These are phyloP conservation scores for Hirtodrosophila trivittata DNA, from an alignment of 2,888 invertebrate species.

Conservation along the genomic window DNA sequence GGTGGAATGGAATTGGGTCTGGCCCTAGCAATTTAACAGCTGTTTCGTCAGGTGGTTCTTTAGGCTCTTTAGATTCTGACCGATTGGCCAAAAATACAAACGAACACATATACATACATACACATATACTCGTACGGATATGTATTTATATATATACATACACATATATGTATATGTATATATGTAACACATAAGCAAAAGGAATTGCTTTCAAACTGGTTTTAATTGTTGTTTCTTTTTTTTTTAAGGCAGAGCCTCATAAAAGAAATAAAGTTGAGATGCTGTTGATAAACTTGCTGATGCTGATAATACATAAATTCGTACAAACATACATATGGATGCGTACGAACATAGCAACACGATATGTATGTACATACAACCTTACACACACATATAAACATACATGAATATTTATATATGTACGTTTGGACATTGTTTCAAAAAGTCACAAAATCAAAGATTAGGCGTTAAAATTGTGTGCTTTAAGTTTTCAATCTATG, in stretches of 20 bases:
- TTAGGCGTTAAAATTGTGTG: too few relatives aligned
- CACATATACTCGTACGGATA: not conserved
- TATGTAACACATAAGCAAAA: conserved; percentile 11
- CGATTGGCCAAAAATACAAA: conserved; percentile 7
- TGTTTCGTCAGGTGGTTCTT: conserved; percentile 29
- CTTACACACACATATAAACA: conserved; percentile 8
- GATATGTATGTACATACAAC: too few relatives aligned
- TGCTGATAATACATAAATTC: not conserved
- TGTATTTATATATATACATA: conserved; percentile 1
- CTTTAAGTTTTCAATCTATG: too few relatives aligned
- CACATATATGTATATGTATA: conserved; percentile 1
- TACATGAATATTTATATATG: conserved; percentile 25
- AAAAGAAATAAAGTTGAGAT: conserved; percentile 8
- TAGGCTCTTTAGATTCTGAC: not conserved
- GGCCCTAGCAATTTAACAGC: conserved; percentile 27
- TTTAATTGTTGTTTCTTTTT: conserved; percentile 31
- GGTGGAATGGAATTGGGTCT: not conserved
- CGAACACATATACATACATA: conserved; percentile 2
- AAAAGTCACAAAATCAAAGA: too few relatives aligned
- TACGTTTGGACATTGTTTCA: too few relatives aligned
- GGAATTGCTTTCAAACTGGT: conserved; percentile 49
- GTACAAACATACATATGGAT: not conserved
- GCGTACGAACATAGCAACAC: too few relatives aligned
- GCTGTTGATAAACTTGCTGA: conserved; percentile 12
- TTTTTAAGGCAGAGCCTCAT: conserved; percentile 4